phyloP scores from a whole-genome alignment of 2,888 invertebrate species.

The Stenoptilia bipunctidactyla region DNA sequence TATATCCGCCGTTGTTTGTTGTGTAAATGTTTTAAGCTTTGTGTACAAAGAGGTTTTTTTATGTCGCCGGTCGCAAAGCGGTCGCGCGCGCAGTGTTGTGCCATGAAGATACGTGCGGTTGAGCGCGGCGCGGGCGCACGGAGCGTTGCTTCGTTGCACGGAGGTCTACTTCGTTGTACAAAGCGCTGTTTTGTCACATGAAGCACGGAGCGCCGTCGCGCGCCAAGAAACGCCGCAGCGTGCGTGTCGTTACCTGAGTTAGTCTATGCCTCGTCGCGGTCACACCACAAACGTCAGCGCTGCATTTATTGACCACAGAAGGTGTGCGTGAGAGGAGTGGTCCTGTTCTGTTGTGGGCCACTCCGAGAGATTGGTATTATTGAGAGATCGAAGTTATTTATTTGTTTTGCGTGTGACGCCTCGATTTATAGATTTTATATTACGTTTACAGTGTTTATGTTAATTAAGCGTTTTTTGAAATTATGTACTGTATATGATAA shows the following conservation, averaged over 20 bases:
- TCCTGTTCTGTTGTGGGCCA: background rate
- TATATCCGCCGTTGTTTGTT: constrained; percentile 62
- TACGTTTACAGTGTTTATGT: background rate
- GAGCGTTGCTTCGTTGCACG: constrained; percentile 34
- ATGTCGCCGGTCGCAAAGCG: constrained; percentile 48
- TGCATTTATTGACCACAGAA: background rate
- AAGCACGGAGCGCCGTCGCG: background rate
- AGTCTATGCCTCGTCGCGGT: background rate
- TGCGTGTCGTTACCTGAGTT: background rate
- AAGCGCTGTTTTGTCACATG: background rate
- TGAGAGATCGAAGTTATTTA: background rate
- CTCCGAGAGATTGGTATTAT: background rate
- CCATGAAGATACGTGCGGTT: constrained; percentile 34
- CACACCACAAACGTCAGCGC: constrained; percentile 5
- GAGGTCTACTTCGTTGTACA: constrained; percentile 46
- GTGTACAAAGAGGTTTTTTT: constrained; percentile 37
- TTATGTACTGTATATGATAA: background rate
- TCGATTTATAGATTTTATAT: background rate
- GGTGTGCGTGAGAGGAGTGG: background rate
- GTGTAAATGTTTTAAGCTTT: constrained; percentile 46
- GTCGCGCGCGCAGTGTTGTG: constrained; percentile 39
- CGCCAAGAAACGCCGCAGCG: constrained; percentile 23
- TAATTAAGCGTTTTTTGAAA: background rate
- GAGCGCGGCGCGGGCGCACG: constrained; percentile 8
- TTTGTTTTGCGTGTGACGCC: constrained; percentile 1